Conservation (phyloP, 1,140 invertebrate species). For the Leptopilina clavipes region DNA sequence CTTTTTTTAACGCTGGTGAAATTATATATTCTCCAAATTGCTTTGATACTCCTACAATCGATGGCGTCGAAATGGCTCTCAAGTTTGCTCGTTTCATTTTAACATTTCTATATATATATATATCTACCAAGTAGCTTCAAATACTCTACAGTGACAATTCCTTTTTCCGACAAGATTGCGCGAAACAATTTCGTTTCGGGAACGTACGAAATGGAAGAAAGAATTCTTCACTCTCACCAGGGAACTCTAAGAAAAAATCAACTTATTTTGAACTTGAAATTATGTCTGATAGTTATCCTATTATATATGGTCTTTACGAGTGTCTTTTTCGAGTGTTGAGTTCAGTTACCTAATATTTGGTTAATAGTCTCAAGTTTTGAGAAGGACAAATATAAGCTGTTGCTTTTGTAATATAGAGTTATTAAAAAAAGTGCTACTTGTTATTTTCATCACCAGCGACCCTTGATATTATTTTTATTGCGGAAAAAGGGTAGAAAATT, state of each 20-base stretch:
- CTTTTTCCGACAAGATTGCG: constrained; percentile 14
- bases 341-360: too few species aligned
- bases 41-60: not conserved
- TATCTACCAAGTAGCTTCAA: not conserved
- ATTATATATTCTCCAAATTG: too few species aligned
- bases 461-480: too few species aligned
- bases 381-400: too few species aligned
- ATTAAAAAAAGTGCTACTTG: too few species aligned
- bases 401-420: too few species aligned
- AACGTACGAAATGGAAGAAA: not conserved
- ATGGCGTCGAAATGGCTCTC: not conserved
- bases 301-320: too few species aligned
- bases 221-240: not conserved
- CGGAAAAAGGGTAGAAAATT: too few species aligned
- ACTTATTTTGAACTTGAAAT: not conserved
- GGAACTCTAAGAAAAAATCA: not conserved
- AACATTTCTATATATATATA: not conserved
- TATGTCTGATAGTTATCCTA: not conserved
- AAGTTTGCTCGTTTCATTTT: not conserved
- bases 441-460: too few species aligned
- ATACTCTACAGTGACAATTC: constrained; percentile 6
- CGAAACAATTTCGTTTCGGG: not conserved
- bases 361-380: too few species aligned
- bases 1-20: too few species aligned
- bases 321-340: too few species aligned